Evolutionary conservation across 2,113 vertebrate species (phyloP).

Genomic region (Monopterus albus): DNA sequence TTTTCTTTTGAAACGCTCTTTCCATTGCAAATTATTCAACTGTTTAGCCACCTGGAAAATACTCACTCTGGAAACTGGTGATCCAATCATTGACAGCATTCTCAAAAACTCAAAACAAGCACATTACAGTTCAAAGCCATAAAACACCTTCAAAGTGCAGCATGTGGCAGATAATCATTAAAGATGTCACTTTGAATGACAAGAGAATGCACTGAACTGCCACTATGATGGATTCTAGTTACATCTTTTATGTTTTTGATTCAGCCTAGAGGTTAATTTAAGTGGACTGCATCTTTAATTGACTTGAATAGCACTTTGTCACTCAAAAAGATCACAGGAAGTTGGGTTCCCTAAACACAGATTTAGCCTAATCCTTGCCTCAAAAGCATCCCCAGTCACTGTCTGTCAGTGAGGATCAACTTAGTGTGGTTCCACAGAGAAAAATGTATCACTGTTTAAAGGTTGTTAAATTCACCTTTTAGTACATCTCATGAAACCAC

Average conservation of each 20-base stretch:
- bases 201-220: conserved; percentile 24
- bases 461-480: background rate
- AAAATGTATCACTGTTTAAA: background rate
- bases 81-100: conserved; percentile 36
- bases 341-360: conserved; percentile 46
- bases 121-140: conserved; percentile 43
- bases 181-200: conserved; percentile 42
- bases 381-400: conserved; percentile 38
- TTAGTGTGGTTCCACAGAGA: background rate
- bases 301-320: conserved; percentile 42
- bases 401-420: conserved; percentile 18
- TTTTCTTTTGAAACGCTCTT: conserved; percentile 7
- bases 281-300: conserved; percentile 54
- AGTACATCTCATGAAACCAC: background rate
- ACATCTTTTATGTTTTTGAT: conserved; percentile 40
- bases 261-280: conserved; percentile 48
- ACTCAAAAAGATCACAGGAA: conserved; percentile 51
- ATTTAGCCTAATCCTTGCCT: conserved; percentile 57
- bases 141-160: conserved; percentile 33
- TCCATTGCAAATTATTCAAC: conserved; percentile 35
- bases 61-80: conserved; percentile 38
- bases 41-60: conserved; percentile 48
- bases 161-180: conserved; percentile 39
- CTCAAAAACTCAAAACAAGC: conserved; percentile 34
- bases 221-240: conserved; percentile 12